Percentiles rank a stretch among this genome's conserved stretches.
Conservation (phyloP, 2,113 vertebrate genomes). For the Aepyceros melampus region DNA sequence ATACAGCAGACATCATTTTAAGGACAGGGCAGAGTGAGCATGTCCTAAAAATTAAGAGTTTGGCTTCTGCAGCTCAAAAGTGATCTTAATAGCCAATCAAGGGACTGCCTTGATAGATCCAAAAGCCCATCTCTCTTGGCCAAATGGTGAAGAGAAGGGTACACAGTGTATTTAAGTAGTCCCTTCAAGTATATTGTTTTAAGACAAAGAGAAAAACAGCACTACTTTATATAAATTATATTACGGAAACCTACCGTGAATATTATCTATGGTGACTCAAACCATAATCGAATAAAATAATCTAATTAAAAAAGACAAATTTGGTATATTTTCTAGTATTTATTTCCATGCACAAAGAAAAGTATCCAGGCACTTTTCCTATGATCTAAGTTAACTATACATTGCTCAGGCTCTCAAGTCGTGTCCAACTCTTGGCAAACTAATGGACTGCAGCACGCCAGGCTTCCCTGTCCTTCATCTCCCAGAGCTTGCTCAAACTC, state of each 20-base stretch:
- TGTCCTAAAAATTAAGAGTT: not conserved
- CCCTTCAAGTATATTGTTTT: not conserved
- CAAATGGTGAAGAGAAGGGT: not conserved
- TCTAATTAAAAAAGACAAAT: not conserved
- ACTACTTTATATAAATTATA: conserved; percentile 2
- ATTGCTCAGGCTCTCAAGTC: not conserved
- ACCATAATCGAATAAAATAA: conserved; percentile 7
- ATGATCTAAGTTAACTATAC: not conserved
- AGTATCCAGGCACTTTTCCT: not conserved
- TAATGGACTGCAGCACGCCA: not conserved
- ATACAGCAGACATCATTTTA: conserved; percentile 16
- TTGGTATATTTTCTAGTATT: conserved; percentile 25
- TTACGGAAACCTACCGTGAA: not conserved
- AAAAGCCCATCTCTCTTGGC: not conserved
- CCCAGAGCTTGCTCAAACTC: not conserved
- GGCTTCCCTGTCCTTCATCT: not conserved
- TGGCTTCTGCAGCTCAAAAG: not conserved
- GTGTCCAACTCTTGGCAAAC: not conserved
- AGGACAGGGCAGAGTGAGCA: not conserved
- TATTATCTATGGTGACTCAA: not conserved
- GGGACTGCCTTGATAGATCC: not conserved
- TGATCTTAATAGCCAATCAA: not conserved
- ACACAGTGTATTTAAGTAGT: not conserved
- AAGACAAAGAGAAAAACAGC: conserved; percentile 14
- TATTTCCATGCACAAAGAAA: not conserved